Conservation (phyloP, 2,797 vertebrate genomes). For the Notoglanidium macrostoma region DNA sequence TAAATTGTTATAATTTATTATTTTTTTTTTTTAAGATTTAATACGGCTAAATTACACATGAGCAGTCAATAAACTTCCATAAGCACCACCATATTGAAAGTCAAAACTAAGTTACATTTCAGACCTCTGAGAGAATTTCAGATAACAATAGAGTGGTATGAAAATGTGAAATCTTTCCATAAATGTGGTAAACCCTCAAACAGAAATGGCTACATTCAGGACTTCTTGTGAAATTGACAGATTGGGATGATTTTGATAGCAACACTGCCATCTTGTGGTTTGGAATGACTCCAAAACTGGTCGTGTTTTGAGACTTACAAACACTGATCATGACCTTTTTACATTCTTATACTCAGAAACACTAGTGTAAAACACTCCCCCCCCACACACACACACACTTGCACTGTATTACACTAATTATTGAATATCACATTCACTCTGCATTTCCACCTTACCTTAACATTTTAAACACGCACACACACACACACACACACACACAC, state of each 20-base stretch:
- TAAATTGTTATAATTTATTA: not conserved
- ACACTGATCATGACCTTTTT: not conserved
- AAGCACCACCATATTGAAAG: not conserved
- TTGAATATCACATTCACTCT: conserved; percentile 11
- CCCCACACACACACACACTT: not conserved
- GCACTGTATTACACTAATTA: not conserved
- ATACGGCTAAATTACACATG: not conserved
- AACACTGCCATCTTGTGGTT: conserved; percentile 13
- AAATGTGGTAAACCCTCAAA: not conserved
- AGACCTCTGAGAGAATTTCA: not conserved
- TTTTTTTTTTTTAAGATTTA: not conserved
- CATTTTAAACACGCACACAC: not conserved
- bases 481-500: conserved; percentile 20
- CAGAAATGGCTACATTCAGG: not conserved
- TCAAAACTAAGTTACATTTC: not conserved
- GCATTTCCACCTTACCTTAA: not conserved
- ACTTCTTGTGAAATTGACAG: not conserved
- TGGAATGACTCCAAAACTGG: not conserved
- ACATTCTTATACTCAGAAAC: not conserved
- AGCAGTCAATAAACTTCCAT: not conserved
- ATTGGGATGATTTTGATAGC: not conserved
- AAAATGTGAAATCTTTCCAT: not conserved
- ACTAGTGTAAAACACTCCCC: not conserved
- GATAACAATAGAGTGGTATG: not conserved
- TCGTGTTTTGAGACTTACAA: not conserved